These are phyloP conservation scores for Dicrurus megarhynchus DNA, from an alignment of 2,113 vertebrate species.

Conservation along the genomic window DNA sequence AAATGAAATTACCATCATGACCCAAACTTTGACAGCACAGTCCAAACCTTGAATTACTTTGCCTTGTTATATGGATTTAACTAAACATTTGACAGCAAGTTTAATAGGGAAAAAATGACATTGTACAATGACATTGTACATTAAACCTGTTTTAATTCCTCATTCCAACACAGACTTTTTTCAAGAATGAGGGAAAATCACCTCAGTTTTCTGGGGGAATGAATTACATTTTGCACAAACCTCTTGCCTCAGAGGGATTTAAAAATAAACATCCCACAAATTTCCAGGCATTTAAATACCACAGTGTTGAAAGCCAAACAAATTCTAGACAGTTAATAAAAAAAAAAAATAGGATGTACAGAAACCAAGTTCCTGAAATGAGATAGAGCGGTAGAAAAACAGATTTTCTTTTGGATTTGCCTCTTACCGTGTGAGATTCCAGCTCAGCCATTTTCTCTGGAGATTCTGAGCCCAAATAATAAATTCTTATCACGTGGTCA, in stretches of 20 bases:
- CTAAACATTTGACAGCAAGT: not conserved
- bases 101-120: not conserved
- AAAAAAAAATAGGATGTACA: not conserved
- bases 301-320: not conserved
- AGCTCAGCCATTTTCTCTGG: constrained; percentile 94
- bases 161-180: not conserved
- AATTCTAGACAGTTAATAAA: not conserved
- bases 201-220: not conserved
- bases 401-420: not conserved
- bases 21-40: not conserved
- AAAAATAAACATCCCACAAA: not conserved
- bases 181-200: not conserved
- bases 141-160: not conserved
- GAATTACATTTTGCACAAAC: not conserved
- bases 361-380: not conserved
- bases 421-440: constrained; percentile 89
- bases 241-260: not conserved
- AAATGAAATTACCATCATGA: not conserved
- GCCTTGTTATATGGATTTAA: not conserved
- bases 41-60: not conserved
- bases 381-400: not conserved
- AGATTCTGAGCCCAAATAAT: constrained; percentile 90
- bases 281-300: not conserved
- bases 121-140: not conserved
- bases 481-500: constrained; percentile 95